Percentiles rank a stretch among this genome's conserved stretches.
Conservation (phyloP, 1,140 invertebrate genomes). For the Euschistus heros region DNA sequence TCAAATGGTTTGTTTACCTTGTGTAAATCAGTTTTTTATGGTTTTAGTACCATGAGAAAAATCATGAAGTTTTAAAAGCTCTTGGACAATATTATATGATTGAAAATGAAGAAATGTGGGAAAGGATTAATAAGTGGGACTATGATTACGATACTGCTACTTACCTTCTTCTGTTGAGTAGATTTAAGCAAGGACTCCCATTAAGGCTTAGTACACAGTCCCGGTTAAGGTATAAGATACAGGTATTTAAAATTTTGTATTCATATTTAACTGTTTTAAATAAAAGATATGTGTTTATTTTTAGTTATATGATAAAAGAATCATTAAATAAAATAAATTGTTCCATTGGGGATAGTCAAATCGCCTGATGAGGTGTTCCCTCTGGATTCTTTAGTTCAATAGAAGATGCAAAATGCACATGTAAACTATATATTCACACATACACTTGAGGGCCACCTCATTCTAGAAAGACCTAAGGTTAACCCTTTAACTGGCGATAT, state of each 20-base stretch:
- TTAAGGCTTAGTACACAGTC: constrained; percentile 28
- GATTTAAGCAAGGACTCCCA: constrained; percentile 49
- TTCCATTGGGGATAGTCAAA: no score
- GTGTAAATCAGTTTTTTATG: background rate
- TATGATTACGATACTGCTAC: constrained; percentile 71
- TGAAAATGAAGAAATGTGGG: constrained; percentile 38
- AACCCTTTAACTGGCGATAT: no score
- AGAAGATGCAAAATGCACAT: no score
- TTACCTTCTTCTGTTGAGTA: constrained; percentile 58
- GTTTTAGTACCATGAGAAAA: constrained; percentile 37
- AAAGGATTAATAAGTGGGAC: constrained; percentile 43
- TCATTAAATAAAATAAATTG: no score
- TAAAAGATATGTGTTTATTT: no score
- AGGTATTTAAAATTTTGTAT: background rate
- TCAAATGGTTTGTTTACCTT: background rate
- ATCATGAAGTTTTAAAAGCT: constrained; percentile 53
- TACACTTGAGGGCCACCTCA: no score
- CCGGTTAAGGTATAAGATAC: background rate
- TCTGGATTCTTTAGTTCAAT: no score
- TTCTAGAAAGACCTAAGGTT: no score
- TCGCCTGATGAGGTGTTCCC: no score
- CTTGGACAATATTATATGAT: constrained; percentile 45
- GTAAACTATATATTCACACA: no score
- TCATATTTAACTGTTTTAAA: no score
- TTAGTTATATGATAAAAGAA: no score